phyloP scores from a whole-genome alignment of 2,113 vertebrate genomes.

The Ptilorrhoa leucosticta region DNA sequence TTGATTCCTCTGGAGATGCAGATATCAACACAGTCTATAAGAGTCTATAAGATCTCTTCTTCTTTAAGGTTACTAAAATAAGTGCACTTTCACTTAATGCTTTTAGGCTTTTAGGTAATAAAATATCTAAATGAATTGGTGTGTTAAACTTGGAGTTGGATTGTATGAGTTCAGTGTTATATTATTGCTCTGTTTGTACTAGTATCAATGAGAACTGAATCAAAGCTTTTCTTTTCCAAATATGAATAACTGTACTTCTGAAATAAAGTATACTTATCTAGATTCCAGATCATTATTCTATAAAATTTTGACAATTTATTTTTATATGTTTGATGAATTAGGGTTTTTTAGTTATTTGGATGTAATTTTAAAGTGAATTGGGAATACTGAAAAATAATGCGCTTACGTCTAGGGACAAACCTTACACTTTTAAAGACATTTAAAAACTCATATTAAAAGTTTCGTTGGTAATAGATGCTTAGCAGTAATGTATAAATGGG shows the following conservation, averaged over 20 bases:
- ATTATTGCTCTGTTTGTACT: background rate
- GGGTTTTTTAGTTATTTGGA: background rate
- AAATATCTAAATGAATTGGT: conserved; percentile 52
- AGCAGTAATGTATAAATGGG: background rate
- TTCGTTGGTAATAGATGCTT: background rate
- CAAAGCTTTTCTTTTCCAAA: background rate
- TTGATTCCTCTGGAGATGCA: conserved; percentile 74
- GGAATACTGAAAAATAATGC: background rate
- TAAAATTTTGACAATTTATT: background rate
- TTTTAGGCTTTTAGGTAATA: conserved; percentile 32
- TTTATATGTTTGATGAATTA: background rate
- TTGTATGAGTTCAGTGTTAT: background rate
- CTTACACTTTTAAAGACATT: background rate
- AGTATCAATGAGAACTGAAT: background rate
- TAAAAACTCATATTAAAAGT: background rate
- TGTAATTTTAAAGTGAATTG: background rate
- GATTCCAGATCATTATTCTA: background rate
- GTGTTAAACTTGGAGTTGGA: conserved; percentile 51
- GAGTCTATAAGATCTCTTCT: conserved; percentile 39
- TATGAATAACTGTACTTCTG: background rate
- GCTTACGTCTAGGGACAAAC: background rate
- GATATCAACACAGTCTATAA: conserved; percentile 57
- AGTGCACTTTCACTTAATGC: conserved; percentile 59
- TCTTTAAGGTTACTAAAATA: conserved; percentile 62
- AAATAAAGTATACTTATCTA: background rate